Base-by-base conservation (phyloP, 2,797 vertebrate genomes). In the Ibycter americanus region DNA sequence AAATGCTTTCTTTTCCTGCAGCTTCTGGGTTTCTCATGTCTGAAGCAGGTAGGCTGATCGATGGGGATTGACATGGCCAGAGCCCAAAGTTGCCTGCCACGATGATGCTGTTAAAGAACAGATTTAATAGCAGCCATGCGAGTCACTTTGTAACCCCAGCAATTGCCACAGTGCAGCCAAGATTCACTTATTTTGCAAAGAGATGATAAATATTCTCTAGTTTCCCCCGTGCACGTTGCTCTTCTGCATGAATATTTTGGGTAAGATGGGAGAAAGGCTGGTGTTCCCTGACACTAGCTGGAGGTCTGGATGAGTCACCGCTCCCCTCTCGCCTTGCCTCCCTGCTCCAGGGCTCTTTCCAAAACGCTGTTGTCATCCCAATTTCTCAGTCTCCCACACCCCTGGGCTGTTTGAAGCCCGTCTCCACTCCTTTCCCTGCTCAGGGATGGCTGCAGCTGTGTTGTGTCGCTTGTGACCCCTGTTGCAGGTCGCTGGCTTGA, bases 91-190 rank as follows among this genome's bases (percentile, higher is more conserved):
- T 29, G 34, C 52, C 62, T 25, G 58, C 32, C 40, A 23, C 1
- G 4, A 34, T 34, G 23, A 4, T 0, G 12, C 25, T 15, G 49
- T 21, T 79, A 58, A 58, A 1, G 11, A 65, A 18, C 42, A n/a
- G 59, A 47, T 82, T 73, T 56, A 73, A 77, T 7, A 54, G 44
- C 71, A 63, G 65, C 71, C 11, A 0, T 1, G 44, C 2, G 4
- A 65, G 62, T 23, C 12, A 2, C 71, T 74, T 46, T 17, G 18
- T 52, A 73, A 36, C 71, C 61, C 1, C 32, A 2, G 71, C 6
- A 18, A 23, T 22, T 3, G 13, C 22, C 23, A 2, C 1, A 3
- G 52, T 1, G 4, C 55, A 8, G 63, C 42, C 1, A 8, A n/a
- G 67, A 44, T 17, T 36, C 61, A 15, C 47, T 55, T 6, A 4